Conservation (phyloP, 2,888 invertebrate species). For the Lasioglossum villosulum region DNA sequence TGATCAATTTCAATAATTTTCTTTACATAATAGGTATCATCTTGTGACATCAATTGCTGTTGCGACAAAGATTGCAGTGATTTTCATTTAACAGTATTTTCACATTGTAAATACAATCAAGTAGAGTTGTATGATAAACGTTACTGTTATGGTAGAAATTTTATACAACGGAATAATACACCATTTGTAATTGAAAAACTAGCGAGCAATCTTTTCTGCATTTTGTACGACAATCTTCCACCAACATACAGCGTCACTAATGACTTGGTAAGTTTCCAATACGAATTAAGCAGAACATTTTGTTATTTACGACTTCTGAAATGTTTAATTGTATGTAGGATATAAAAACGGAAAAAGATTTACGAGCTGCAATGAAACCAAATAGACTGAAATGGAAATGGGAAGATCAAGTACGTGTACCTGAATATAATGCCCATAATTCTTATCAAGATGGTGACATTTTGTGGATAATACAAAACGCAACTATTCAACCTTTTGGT, state of each 20-base stretch:
- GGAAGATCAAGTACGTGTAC: constrained; percentile 49
- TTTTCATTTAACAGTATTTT: constrained; percentile 87
- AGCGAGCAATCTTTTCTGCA: constrained; percentile 86
- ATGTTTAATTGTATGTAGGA: constrained; percentile 62
- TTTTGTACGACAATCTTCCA: constrained; percentile 87
- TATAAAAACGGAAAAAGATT: constrained; percentile 69
- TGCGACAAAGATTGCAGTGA: constrained; percentile 91
- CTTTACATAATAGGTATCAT: constrained; percentile 81
- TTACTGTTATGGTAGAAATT: constrained; percentile 86
- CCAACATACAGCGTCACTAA: constrained; percentile 76
- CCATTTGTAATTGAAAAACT: constrained; percentile 81
- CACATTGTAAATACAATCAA: constrained; percentile 85
- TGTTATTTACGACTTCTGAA: constrained; percentile 26
- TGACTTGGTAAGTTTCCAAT: constrained; percentile 50
- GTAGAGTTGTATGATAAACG: constrained; percentile 80
- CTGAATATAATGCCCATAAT: constrained; percentile 69
- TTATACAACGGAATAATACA: constrained; percentile 86
- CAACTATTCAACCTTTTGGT: constrained; percentile 76
- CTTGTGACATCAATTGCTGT: constrained; percentile 94
- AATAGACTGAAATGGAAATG: constrained; percentile 73
- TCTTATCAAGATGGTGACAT: constrained; percentile 75
- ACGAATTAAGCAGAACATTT: constrained; percentile 37
- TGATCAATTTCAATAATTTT: constrained; percentile 34
- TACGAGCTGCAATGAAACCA: constrained; percentile 66
- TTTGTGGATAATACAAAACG: constrained; percentile 75